Evolutionary conservation across 2,888 invertebrate species (phyloP), one percentile per base, ranked within the genome.

Genomic region (Hydroisotoma schaefferi): DNA sequence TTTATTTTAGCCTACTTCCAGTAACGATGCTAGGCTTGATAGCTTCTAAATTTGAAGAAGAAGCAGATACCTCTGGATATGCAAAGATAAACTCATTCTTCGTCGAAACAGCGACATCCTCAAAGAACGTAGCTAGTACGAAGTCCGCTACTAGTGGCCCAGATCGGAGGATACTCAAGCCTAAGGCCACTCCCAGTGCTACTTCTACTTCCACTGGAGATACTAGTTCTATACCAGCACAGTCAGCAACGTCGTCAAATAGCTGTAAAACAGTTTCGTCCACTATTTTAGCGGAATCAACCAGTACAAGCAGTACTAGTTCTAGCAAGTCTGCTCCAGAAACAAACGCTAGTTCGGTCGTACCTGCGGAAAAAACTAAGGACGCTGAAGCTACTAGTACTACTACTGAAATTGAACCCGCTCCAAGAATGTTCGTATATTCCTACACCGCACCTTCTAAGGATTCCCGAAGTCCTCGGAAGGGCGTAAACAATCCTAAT

Each of bases 11-110:
- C 75, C 61, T 69, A 26, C 77, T 77, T 4, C 67, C 76, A 3
- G 70, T 78, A 22, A 69, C 71, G 1, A 73, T 71, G 38, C 68
- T 78, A 18, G 76, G 76, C 2, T 57, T 78, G 33, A 75, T 76
- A 10, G 77, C 77, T 8, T 74, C 75, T 25, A 78, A 77, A 68
- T 77, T 78, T 57, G 68, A 70, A 54, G 69, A 72, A 23, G 70
- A 69, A 51, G 28, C 58, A 10, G 63, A 63, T 20, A 28, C 28
- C 5, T 38, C 68, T 2, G 47, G 28, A 8, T 64, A 57, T 48
- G 27, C 49, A 0, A 70, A 63, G 56, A 71, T 71, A 23, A 62
- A 66, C 26, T 33, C 54, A 27, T 67, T 65, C 37, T 71, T 71
- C 29, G n/a, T n/a, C 5, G 28, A 2, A 22, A 37, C 47, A 49